Conservation (phyloP, 2,797 vertebrate species). For the Vultur gryphus region DNA sequence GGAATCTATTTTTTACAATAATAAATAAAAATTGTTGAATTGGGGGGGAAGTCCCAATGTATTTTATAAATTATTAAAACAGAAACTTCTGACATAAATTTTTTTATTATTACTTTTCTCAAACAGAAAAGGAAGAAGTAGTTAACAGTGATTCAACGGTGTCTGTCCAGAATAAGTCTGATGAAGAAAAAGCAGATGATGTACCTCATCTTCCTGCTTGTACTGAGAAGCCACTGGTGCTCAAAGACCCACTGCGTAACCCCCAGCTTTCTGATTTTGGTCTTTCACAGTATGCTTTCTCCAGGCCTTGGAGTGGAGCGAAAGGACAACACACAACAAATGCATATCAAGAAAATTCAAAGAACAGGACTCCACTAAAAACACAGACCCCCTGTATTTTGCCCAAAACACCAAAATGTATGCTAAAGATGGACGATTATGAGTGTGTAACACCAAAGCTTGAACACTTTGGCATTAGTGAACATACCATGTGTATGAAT, state of each 20-base stretch:
- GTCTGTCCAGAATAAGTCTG: conserved; percentile 19
- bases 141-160: not conserved
- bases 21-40: not conserved
- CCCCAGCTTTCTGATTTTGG: conserved; percentile 91
- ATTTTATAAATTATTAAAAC: not conserved
- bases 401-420: conserved; percentile 79
- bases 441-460: conserved; percentile 81
- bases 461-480: conserved; percentile 84
- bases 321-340: not conserved
- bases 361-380: not conserved
- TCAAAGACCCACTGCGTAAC: conserved; percentile 60
- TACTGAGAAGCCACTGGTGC: not conserved
- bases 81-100: not conserved
- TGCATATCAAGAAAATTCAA: not conserved
- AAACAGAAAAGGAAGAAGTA: conserved; percentile 6
- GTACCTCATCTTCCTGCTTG: not conserved
- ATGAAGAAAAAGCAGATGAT: not conserved
- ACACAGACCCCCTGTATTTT: not conserved
- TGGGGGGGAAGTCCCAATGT: not conserved
- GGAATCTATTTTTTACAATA: not conserved
- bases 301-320: conserved; percentile 45
- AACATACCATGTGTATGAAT: conserved; percentile 84
- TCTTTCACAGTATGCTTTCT: conserved; percentile 81
- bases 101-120: not conserved
- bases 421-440: conserved; percentile 80